Conservation (phyloP, 2,888 invertebrate genomes). For the Choristoneura rosaceana region DNA sequence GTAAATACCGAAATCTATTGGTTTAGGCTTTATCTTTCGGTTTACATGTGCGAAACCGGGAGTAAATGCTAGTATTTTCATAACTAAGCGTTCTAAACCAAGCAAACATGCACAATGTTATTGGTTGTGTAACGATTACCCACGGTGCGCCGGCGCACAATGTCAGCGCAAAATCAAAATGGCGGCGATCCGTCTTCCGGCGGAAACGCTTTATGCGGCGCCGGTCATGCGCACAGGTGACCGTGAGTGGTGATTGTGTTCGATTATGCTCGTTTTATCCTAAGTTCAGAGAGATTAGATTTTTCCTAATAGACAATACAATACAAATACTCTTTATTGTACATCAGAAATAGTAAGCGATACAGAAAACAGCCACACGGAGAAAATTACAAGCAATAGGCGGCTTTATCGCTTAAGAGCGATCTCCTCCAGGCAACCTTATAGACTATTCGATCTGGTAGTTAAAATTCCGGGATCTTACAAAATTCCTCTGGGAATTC, state of each 20-base stretch:
- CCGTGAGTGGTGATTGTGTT: constrained; percentile 51
- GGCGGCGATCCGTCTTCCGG: constrained; percentile 65
- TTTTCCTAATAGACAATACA: neutral
- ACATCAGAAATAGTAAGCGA: too few species aligned
- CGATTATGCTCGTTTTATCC: constrained; percentile 17
- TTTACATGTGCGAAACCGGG: too few species aligned
- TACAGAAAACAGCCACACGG: neutral
- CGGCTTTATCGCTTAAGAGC: too few species aligned
- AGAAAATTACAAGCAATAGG: too few species aligned
- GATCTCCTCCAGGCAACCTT: too few species aligned
- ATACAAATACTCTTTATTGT: too few species aligned
- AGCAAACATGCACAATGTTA: constrained; percentile 15
- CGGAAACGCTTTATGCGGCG: constrained; percentile 76
- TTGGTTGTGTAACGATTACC: constrained; percentile 31
- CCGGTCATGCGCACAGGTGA: constrained; percentile 73
- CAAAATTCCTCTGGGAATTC: too few species aligned
- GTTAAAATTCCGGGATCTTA: too few species aligned
- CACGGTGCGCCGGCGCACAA: constrained; percentile 57
- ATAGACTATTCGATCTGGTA: too few species aligned
- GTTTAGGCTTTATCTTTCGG: too few species aligned
- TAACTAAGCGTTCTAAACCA: neutral
- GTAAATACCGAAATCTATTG: too few species aligned
- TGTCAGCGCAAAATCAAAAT: constrained; percentile 61
- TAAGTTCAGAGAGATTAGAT: constrained; percentile 7
- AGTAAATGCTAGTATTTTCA: neutral